Evolutionary conservation across 2,113 vertebrate species (phyloP), one percentile per base, ranked within the genome.

Genomic region (Pterocles orientalis): DNA sequence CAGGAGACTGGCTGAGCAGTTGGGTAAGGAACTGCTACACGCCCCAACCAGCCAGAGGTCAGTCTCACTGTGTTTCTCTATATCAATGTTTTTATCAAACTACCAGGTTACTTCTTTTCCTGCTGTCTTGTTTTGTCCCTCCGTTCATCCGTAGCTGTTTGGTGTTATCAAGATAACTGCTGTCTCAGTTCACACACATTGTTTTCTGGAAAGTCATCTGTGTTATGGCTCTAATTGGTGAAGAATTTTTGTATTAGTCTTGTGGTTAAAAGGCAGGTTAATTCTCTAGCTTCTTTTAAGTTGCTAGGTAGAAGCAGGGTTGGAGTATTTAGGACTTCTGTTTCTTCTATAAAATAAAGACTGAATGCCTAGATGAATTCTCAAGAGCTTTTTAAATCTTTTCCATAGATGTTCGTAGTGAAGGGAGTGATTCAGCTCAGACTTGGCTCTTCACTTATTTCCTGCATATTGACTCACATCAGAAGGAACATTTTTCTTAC

Each of bases 141-240:
- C 12, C 34, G 9, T 65, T 77, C 33, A 54, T 82, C 18, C 54
- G 6, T 71, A 57, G 25, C 51, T 47, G 33, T 77, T 88, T 33
- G 18, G 25, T 62, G 57, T 76, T 75, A 61, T 6, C 51, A 58
- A 31, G 41, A 41, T 85, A 58, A 41, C 43, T n/a, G 15, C 65
- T 82, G 0, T 66, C 26, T 68, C 80, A 61, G 60, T 33, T 84
- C 21, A 17, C 28, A 6, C 0, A 0, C 17, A 5, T 79, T 1
- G 1, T 61, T 93, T 76, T 66, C 58, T 91, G n/a, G 34, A 72
- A 65, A 41, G 41, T 64, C 24, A 33, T 50, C 34, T 64, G 33
- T 81, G 29, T 51, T 75, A 25, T 0, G 0, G 21, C 39, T 72
- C 18, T 53, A 60, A 45, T 8, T 45, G 34, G 21, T 68, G 58